Evolutionary conservation across 92 coral and sea anemone species (phyloP), one percentile per base, ranked within the genome.

Genomic region (Diadumene lineata): DNA sequence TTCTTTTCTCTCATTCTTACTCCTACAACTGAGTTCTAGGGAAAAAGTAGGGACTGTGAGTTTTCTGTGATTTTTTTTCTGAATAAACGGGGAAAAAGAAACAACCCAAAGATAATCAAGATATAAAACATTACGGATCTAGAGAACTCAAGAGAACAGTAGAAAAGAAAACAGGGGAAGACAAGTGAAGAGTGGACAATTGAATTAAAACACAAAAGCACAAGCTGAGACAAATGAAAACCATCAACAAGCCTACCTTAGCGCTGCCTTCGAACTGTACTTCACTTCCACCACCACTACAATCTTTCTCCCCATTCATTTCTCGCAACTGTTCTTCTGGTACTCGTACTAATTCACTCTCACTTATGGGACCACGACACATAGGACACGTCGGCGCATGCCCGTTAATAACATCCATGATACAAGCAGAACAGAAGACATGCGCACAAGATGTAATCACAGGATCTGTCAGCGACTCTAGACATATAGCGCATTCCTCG

Each of bases 391-490:
- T 79, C 11, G 97, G 89, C 10, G 86, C 86, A 64, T 84, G 69
- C 17, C 44, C 74, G 16, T 85, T 90, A 34, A 91, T 67, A 64
- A 91, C 93, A 64, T 91, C 97, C 73, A 64, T 78, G 74, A 91
- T 88, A 68, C 97, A 91, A 4, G 66, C 85, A 50, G 75, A 77
- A 21, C 97, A 91, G 64, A 91, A 91, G 23, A 86, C 97, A 74
- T 91, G 97, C 31, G 88, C 97, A 85, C 97, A 91, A 18, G 88
- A 90, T 2, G 97, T 91, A 68, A 91, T 88, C 60, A 84, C 93
- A 0, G 97, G 92, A 4, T 91, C 93, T 55, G 79, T 92, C 24
- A 91, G 76, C 1, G 97, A 81, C 32, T 91, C 97, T 27, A 91
- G 73, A 74, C 97, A 91, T 11, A 91, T 76, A 31, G 97, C 86